Base-by-base conservation (phyloP, 2,797 vertebrate species). In the Taeniopygia guttata region DNA sequence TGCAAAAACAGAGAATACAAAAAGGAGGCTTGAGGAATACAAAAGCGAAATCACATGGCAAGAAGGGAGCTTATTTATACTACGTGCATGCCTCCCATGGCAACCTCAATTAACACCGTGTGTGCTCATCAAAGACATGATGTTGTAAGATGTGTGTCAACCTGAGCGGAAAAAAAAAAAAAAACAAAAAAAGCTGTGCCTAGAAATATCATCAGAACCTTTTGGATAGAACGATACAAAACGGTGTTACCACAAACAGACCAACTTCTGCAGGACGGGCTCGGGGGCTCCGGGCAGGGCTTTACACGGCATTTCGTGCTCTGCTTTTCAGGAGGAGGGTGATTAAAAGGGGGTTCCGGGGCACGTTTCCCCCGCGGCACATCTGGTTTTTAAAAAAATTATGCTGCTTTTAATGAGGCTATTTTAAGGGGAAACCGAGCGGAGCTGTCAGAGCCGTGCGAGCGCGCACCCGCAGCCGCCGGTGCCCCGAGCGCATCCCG, bases 21-120 rank as follows among this genome's bases (percentile, higher is more conserved):
- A 88, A 94, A 90, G 43, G 43, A 68, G 74, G 72, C 83, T 84
- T 45, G 58, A 30, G 60, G 77, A 84, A 95, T 93, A 93, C 76
- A 96, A 89, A 96, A 95, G 90, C 19, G 4, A 92, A 95, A 90
- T 94, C 80, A 87, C 87, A 74, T 59, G 84, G 89, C 77, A 84
- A 62, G 79, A 87, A 75, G 32, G 52, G 48, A 72, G 92, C 74
- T 94, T 94, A 96, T 94, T 94, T 91, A 96, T 94, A 96, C 96
- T 85, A 89, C 32, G 49, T 79, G 84, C 60, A 78, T 72, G 89
- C 55, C 89, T 96, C 84, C 96, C 97, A 96, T 96, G 88, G 96
- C 97, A 97, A 96, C 96, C 94, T 94, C 91, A 89, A 89, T 96
- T 93, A 96, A 94, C 94, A 80, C 70, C 36, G 45, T 26, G 9